Evolutionary conservation across 2,797 vertebrate genomes (phyloP), one percentile per base, ranked within the genome.

Genomic region (Rhinogobio ventralis): DNA sequence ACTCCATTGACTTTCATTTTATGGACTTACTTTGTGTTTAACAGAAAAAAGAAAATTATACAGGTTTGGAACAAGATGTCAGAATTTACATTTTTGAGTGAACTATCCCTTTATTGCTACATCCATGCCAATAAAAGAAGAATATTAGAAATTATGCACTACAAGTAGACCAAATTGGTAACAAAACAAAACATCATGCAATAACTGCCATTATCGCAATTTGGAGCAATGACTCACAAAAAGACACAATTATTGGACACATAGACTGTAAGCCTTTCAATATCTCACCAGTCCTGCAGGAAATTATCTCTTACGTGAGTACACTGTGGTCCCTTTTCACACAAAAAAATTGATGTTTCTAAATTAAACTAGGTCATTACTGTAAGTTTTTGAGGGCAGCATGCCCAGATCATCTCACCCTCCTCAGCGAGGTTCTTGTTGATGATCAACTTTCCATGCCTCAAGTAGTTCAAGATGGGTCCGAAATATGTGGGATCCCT

Each of bases 371-470:
- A 83, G 53, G 67, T 83, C 69, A 76, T 53, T 53, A 71, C 86
- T 82, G 66, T 82, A 79, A 68, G 79, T 57, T 82, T 85, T 79
- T 53, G 72, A 85, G 81, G 79, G 75, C 80, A 85, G 57, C 79
- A 62, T 60, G 86, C 51, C 67, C 83, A 82, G 62, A 82, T 45
- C 68, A 46, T 72, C 89, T 89, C 69, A 99, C 98, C 98, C 97
- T 99, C 98, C 90, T 99, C 98, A 30, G 98, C 97, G 25, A 99
- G 94, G 92, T 99, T 98, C 94, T 95, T 97, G 95, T 99, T 99
- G 90, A 99, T 97, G 92, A 99, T 97, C 94, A 99, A 95, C 91
- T 99, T 99, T 64, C 98, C 98, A 0, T 99, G 98, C 91, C 98
- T 96, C 93, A 99, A 90, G 94, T 99, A 99, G 94, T 99, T 99